Percentiles rank a stretch among this genome's conserved stretches.
phyloP scores from a whole-genome alignment of 2,797 vertebrate genomes.

The Gymnocypris eckloni region DNA sequence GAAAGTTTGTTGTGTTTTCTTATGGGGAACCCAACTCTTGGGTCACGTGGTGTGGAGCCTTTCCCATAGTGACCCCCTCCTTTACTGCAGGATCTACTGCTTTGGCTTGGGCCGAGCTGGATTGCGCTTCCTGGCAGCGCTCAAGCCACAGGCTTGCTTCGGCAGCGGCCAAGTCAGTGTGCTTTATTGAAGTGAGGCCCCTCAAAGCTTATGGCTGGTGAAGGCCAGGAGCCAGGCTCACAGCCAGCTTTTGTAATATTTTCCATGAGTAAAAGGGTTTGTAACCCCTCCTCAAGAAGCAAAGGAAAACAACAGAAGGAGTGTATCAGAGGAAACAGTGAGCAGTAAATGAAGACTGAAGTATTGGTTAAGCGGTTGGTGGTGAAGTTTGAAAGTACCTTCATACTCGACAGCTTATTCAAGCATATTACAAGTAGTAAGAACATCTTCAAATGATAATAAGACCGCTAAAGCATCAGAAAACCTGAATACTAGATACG shows the following conservation, averaged over 20 bases:
- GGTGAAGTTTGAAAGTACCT: constrained; percentile 14
- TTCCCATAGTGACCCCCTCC: constrained; percentile 40
- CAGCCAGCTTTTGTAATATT: constrained; percentile 83
- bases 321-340: constrained; percentile 44
- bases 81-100: constrained; percentile 45
- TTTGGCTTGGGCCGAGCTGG: constrained; percentile 44
- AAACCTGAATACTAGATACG: constrained; percentile 10
- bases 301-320: constrained; percentile 58
- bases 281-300: constrained; percentile 68
- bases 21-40: constrained; percentile 36
- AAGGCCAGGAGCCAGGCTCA: constrained; percentile 70
- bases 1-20: constrained; percentile 48
- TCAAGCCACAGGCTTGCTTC: constrained; percentile 32
- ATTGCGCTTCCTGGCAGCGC: constrained; percentile 43
- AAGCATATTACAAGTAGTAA: constrained; percentile 12
- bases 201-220: constrained; percentile 65
- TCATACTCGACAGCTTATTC: constrained; percentile 11
- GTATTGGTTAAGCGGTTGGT: constrained; percentile 27
- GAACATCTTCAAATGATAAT: constrained; percentile 22
- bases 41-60: constrained; percentile 35
- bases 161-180: constrained; percentile 49
- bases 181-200: constrained; percentile 49
- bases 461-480: constrained; percentile 15
- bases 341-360: constrained; percentile 35
- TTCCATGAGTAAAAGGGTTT: constrained; percentile 86